A percentile compares a stretch with the other conserved stretches of the same genome.
These are phyloP conservation scores for Myotis myotis DNA, from an alignment of 2,797 vertebrate species.

Conservation along the genomic window DNA sequence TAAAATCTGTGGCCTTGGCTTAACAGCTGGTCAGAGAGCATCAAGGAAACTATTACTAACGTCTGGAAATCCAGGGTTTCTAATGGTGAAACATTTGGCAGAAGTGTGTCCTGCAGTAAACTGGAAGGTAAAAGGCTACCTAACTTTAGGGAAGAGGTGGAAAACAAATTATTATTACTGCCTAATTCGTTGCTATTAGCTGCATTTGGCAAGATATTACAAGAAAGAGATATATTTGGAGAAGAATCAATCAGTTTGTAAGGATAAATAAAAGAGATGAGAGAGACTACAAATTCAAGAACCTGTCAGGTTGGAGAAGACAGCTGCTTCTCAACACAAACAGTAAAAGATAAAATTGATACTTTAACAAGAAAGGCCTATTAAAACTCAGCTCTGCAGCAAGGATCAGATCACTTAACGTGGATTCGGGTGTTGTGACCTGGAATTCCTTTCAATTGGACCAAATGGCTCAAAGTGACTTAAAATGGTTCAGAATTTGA, in stretches of 20 bases:
- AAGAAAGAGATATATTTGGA: neutral
- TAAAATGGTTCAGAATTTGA: neutral
- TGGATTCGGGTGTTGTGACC: neutral
- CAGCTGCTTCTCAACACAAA: neutral
- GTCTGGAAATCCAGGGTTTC: neutral
- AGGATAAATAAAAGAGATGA: neutral
- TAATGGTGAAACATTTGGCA: neutral
- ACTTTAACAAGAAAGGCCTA: neutral
- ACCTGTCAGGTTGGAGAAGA: neutral
- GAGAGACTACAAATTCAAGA: neutral
- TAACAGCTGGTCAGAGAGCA: neutral
- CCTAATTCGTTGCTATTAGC: neutral
- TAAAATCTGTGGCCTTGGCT: slow-evolving; percentile 8
- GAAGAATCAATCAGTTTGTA: neutral
- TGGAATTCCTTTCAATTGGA: neutral
- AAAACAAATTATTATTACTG: neutral
- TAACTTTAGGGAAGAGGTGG: neutral
- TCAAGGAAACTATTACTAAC: neutral
- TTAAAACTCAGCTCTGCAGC: neutral
- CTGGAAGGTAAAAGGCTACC: neutral
- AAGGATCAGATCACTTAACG: neutral
- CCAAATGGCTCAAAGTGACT: neutral
- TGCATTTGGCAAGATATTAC: neutral
- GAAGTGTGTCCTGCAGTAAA: neutral
- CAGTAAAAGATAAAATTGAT: neutral